Conservation (phyloP, 2,888 invertebrate species). For the Zygogramma bicolorata region DNA sequence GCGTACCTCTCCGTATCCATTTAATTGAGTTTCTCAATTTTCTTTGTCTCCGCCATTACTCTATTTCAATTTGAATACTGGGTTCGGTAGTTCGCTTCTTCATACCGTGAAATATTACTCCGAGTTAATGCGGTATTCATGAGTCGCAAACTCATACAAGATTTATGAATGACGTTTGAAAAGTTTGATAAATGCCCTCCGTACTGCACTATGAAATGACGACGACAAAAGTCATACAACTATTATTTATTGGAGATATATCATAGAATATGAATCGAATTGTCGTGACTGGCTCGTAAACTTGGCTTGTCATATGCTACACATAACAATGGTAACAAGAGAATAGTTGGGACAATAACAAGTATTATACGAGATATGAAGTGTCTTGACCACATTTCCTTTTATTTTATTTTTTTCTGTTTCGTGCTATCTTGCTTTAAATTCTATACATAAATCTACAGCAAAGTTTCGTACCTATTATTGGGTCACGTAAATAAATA, state of each 20-base stretch:
- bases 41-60: conserved; percentile 1
- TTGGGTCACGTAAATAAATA: too few relatives aligned
- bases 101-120: not conserved
- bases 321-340: conserved; percentile 10
- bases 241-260: not conserved
- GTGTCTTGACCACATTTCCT: too few relatives aligned
- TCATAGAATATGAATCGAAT: conserved; percentile 11
- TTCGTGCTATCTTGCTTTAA: too few relatives aligned
- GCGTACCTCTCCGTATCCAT: not conserved
- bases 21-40: conserved; percentile 6
- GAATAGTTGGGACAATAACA: not conserved
- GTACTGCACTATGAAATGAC: not conserved
- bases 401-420: too few relatives aligned
- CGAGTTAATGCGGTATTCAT: conserved; percentile 21
- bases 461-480: too few relatives aligned
- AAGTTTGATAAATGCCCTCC: conserved; percentile 29
- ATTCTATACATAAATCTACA: too few relatives aligned
- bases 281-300: conserved; percentile 33
- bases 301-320: conserved; percentile 16
- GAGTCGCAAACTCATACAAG: conserved; percentile 25
- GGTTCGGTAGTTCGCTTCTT: not conserved
- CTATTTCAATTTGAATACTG: conserved; percentile 4
- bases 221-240: not conserved
- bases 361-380: too few relatives aligned
- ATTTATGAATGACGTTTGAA: conserved; percentile 30